These are phyloP conservation scores for Idris sp. DNA, from an alignment of 1,140 invertebrate genomes.

Conservation along the genomic window DNA sequence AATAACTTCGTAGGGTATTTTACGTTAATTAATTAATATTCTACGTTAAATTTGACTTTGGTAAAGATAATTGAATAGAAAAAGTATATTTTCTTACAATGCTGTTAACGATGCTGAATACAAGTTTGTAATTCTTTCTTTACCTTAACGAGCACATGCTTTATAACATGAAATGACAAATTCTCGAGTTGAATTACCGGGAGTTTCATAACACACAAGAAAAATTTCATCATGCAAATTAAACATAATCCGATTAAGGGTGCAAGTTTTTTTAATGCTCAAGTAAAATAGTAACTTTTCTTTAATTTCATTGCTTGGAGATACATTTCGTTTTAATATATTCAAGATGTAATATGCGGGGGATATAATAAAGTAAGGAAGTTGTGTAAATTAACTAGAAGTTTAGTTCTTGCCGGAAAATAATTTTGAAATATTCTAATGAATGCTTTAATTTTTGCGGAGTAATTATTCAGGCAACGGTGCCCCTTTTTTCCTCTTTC, in stretches of 20 bases:
- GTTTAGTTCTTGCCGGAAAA: constrained; percentile 47
- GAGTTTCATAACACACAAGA: constrained; percentile 5
- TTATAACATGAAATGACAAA: background rate
- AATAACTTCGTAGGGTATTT: no score
- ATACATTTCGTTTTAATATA: constrained; percentile 52
- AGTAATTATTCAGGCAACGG: constrained; percentile 31
- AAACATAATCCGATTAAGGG: constrained; percentile 34
- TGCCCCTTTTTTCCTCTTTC: constrained; percentile 8
- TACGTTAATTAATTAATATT: no score
- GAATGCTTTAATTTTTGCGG: constrained; percentile 22
- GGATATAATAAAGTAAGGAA: constrained; percentile 52
- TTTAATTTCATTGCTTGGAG: constrained; percentile 39
- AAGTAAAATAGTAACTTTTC: constrained; percentile 41
- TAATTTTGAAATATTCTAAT: constrained; percentile 42
- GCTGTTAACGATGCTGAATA: no score
- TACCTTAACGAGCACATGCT: no score
- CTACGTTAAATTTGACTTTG: no score
- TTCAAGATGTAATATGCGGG: constrained; percentile 50
- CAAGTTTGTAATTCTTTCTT: no score
- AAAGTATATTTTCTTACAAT: no score
- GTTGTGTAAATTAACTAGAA: constrained; percentile 49
- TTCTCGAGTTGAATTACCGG: constrained; percentile 7
- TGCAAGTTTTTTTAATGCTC: constrained; percentile 18
- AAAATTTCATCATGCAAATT: constrained; percentile 37
- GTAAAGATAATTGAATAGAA: no score